Evolutionary conservation across 2,888 invertebrate species (phyloP).

Genomic region (Alentia gelatinosa): DNA sequence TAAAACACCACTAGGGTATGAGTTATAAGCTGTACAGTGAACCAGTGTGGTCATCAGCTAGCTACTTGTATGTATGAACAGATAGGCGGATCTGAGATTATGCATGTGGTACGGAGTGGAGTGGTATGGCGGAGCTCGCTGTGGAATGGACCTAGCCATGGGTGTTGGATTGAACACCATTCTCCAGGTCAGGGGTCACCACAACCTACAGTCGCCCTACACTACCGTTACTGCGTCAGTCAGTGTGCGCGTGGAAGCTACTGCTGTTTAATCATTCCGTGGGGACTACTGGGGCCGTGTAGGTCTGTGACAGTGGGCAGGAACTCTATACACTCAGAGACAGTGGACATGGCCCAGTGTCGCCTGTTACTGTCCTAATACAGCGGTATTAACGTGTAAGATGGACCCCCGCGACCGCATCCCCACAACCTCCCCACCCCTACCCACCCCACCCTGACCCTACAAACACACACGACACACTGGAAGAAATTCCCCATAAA

Average conservation of each 20-base stretch:
- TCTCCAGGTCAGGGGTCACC: neutral
- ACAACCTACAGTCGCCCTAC: conserved; percentile 1
- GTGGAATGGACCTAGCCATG: neutral
- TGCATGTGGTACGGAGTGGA: neutral
- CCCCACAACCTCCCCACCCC: neutral
- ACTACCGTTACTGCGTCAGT: no score
- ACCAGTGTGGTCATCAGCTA: no score
- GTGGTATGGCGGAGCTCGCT: neutral
- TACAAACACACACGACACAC: neutral
- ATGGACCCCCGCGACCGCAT: neutral
- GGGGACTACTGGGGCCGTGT: neutral
- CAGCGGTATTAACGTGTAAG: neutral
- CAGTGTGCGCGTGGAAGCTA: neutral
- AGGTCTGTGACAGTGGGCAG: neutral
- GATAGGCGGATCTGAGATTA: neutral
- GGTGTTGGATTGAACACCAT: neutral
- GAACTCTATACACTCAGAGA: neutral
- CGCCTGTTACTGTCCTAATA: neutral
- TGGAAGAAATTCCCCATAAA: no score
- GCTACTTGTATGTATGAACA: neutral
- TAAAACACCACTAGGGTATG: no score
- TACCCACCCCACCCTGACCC: neutral
- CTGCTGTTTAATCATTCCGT: conserved; percentile 17
- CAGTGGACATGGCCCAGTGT: neutral
- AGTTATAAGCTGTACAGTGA: no score